phyloP scores from a whole-genome alignment of 1,140 invertebrate species.

The Drosophila ficusphila region DNA sequence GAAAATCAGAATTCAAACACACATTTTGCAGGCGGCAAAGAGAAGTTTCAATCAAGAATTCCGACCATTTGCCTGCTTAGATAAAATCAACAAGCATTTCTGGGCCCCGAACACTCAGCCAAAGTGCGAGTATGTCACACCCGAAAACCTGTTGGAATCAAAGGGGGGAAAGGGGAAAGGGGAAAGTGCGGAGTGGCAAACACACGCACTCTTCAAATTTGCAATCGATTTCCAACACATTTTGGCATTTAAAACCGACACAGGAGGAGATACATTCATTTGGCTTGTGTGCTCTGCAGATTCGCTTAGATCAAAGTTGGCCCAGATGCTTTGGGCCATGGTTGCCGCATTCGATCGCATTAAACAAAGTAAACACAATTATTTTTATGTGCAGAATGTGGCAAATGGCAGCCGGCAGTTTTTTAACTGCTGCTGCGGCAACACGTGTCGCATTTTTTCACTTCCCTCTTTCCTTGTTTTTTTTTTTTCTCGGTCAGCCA shows the following conservation, averaged over 20 bases:
- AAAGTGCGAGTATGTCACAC: slow-evolving; percentile 22
- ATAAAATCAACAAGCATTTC: slow-evolving; percentile 28
- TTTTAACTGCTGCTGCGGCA: slow-evolving; percentile 60
- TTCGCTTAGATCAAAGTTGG: slow-evolving; percentile 36
- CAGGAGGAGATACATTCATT: slow-evolving; percentile 27
- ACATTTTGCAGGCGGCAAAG: slow-evolving; percentile 10
- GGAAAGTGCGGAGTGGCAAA: neutral
- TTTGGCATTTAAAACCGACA: slow-evolving; percentile 42
- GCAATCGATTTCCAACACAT: slow-evolving; percentile 48
- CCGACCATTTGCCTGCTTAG: slow-evolving; percentile 19
- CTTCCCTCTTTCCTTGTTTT: no score
- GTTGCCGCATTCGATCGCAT: slow-evolving; percentile 66
- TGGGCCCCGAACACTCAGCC: neutral
- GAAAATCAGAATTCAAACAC: slow-evolving; percentile 27
- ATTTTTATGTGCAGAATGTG: slow-evolving; percentile 67
- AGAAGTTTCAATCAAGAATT: slow-evolving; percentile 31
- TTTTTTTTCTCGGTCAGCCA: slow-evolving; percentile 23
- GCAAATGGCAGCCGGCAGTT: slow-evolving; percentile 46
- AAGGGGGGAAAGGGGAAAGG: neutral
- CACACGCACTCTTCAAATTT: slow-evolving; percentile 15
- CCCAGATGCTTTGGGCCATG: neutral
- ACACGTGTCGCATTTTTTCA: slow-evolving; percentile 56
- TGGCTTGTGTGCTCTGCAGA: slow-evolving; percentile 31
- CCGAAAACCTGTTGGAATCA: slow-evolving; percentile 31
- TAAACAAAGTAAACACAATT: slow-evolving; percentile 78